Conservation (phyloP, 2,797 vertebrate genomes). For the Sarcophilus harrisii region DNA sequence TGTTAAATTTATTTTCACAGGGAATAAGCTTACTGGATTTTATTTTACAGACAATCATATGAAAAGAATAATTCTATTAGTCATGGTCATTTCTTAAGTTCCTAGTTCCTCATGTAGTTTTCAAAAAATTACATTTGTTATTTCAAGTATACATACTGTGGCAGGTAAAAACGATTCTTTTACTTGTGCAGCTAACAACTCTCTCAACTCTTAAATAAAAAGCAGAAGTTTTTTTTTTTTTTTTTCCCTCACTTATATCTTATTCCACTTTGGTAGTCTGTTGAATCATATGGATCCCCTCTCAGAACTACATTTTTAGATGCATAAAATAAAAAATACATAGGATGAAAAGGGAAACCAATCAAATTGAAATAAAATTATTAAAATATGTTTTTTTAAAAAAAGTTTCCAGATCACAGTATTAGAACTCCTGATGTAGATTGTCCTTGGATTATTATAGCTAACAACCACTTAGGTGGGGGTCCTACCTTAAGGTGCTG, state of each 20-base stretch:
- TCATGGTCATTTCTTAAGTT: constrained; percentile 54
- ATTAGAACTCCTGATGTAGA: background rate
- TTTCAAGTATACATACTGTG: background rate
- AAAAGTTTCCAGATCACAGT: background rate
- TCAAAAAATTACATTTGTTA: background rate
- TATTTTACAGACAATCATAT: constrained; percentile 50
- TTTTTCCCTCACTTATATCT: background rate
- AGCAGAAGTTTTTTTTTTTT: background rate
- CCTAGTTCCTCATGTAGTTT: background rate
- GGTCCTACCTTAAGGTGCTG: background rate
- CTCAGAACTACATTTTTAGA: background rate
- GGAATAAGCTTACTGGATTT: background rate
- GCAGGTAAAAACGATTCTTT: background rate
- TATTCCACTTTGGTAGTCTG: background rate
- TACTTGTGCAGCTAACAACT: background rate
- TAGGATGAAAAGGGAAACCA: background rate
- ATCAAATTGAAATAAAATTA: background rate
- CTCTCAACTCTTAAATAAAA: background rate
- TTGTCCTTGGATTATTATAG: background rate
- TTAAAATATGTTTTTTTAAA: background rate
- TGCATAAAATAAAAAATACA: background rate
- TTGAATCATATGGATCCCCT: background rate
- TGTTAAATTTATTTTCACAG: constrained; percentile 38
- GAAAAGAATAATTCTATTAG: constrained; percentile 61
- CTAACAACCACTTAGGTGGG: background rate